Evolutionary conservation across 1,140 invertebrate genomes (phyloP).

Genomic region (Berghia stephanieae): DNA sequence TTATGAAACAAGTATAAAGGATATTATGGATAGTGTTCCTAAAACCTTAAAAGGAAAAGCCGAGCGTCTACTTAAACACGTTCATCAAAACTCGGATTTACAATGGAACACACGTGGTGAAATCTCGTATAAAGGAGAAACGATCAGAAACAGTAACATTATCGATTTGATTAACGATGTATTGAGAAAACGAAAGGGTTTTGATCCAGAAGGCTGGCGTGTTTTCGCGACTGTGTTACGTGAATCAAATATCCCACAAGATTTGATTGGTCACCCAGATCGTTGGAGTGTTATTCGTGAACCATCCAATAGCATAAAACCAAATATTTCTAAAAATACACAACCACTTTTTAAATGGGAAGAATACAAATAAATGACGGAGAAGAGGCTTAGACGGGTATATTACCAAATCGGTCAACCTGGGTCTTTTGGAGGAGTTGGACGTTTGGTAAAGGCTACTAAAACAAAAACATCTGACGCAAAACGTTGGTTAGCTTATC

Average conservation of each 20-base stretch:
- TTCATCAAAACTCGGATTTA: not conserved
- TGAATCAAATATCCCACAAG: not conserved
- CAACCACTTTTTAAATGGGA: too few relatives aligned
- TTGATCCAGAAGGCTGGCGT: conserved; percentile 6
- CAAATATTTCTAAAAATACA: too few relatives aligned
- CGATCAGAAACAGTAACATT: conserved; percentile 5
- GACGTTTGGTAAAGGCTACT: not conserved
- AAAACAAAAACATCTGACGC: not conserved
- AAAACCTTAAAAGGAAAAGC: conserved; percentile 21
- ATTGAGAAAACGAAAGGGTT: not conserved
- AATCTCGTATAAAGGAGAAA: not conserved
- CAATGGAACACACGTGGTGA: conserved; percentile 15
- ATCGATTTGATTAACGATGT: conserved; percentile 14
- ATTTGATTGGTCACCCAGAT: conserved; percentile 10
- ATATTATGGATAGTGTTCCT: conserved; percentile 17
- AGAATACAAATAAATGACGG: too few relatives aligned
- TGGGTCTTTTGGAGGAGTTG: conserved; percentile 4
- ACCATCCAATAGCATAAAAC: too few relatives aligned
- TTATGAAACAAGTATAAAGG: not conserved
- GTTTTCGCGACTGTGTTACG: not conserved
- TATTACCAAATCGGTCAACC: too few relatives aligned
- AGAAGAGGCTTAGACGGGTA: too few relatives aligned
- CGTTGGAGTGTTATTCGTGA: not conserved
- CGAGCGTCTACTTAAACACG: not conserved
- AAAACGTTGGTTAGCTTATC: conserved; percentile 31